Conservation (phyloP, 2,797 vertebrate species). For the Arctocebus calabarensis region DNA sequence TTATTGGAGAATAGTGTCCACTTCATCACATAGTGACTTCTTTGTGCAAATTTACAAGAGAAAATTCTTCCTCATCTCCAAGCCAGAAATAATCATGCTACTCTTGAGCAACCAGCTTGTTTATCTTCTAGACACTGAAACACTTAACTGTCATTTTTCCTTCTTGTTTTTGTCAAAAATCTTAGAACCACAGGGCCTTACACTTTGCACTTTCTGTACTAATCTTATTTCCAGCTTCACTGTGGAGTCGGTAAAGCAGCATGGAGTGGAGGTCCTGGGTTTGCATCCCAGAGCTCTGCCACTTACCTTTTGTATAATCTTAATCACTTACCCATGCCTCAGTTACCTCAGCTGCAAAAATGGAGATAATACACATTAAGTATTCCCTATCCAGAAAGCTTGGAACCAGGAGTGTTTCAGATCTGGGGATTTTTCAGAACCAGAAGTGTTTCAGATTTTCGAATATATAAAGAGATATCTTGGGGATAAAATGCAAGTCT, state of each 20-base stretch:
- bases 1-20: conserved; percentile 65
- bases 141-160: conserved; percentile 54
- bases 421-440: background rate
- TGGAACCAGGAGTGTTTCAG: background rate
- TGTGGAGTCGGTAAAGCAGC: conserved; percentile 32
- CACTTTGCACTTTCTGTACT: conserved; percentile 59
- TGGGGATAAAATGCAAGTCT: background rate
- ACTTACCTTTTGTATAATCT: background rate
- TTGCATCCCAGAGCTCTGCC: background rate
- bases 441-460: background rate
- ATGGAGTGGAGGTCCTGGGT: background rate
- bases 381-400: no score
- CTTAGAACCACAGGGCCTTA: conserved; percentile 38
- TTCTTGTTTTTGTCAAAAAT: conserved; percentile 75
- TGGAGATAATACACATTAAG: background rate
- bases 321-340: background rate
- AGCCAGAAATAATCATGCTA: conserved; percentile 79
- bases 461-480: background rate
- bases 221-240: conserved; percentile 44
- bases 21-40: conserved; percentile 77
- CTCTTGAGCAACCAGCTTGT: conserved; percentile 75
- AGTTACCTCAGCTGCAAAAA: conserved; percentile 21
- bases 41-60: conserved; percentile 79
- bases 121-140: conserved; percentile 75
- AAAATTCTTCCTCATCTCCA: conserved; percentile 75